Evolutionary conservation across 2,797 vertebrate genomes (phyloP), one percentile per base, ranked within the genome.

Genomic region (Picus viridis): DNA sequence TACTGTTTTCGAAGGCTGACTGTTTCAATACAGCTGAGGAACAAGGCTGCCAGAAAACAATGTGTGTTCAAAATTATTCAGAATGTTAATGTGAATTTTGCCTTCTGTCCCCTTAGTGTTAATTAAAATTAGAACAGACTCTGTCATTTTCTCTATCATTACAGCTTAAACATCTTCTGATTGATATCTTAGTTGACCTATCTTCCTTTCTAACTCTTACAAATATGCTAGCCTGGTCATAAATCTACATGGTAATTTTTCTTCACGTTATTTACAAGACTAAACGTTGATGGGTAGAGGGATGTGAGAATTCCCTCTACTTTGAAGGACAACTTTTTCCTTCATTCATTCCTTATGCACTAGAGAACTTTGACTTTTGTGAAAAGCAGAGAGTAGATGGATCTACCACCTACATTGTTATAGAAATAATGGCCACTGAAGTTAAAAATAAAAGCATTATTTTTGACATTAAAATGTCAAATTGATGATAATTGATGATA

Each of bases 101-200:
- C 47, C 62, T 93, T 86, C 58, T 93, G 74, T 76, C 43, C 41
- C 65, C 29, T 61, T 74, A 88, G 20, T 1, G 7, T 86, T 94
- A 94, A 92, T 96, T 96, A 94, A 95, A 93, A 81, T 83, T 65
- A 92, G 29, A 93, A 62, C 56, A 93, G 56, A 57, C 18, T 79
- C 14, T 71, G 82, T 77, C 39, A 77, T 75, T 27, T n/a, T 87
- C 69, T 90, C 87, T 56, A 85, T 80, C 72, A 54, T 80, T 81
- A 49, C 16, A 73, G 22, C 8, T 75, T 70, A 49, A 92, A 83
- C 26, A 90, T 24, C 58, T 90, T 91, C 49, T 86, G 61, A 90
- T 62, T 83, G 85, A 84, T 49, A 88, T 36, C 27, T 87, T 72
- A 45, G 34, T 32, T 93, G 54, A 82, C 23, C 91, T 88, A 74